Evolutionary conservation across 2,113 vertebrate species (phyloP).

Genomic region (human): DNA sequence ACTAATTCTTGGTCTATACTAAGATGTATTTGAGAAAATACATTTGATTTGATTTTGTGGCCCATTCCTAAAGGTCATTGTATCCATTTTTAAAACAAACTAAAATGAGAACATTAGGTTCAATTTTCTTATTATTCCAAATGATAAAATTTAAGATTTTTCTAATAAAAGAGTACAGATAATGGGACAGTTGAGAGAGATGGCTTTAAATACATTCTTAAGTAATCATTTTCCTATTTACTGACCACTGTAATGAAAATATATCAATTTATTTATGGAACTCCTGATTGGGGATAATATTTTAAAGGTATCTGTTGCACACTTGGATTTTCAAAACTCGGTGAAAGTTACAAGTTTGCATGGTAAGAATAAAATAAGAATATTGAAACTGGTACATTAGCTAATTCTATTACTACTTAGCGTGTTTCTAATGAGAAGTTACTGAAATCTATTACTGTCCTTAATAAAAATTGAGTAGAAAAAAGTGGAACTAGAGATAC

Average conservation of each 20-base stretch:
- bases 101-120: conserved; percentile 47
- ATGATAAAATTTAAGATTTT: conserved; percentile 45
- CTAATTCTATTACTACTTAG: conserved; percentile 69
- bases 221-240: conserved; percentile 45
- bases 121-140: not conserved
- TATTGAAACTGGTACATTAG: conserved; percentile 64
- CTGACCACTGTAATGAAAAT: conserved; percentile 52
- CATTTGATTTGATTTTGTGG: conserved; percentile 53
- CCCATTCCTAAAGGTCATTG: conserved; percentile 50
- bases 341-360: conserved; percentile 56
- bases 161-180: conserved; percentile 14
- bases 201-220: not conserved
- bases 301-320: conserved; percentile 63
- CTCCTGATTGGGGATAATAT: conserved; percentile 61
- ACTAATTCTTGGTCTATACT: not conserved
- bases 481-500: conserved; percentile 39
- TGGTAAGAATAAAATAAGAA: conserved; percentile 60
- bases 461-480: conserved; percentile 49
- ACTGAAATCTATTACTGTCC: conserved; percentile 49
- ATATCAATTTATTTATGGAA: conserved; percentile 62
- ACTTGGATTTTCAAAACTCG: conserved; percentile 50
- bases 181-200: conserved; percentile 57
- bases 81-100: conserved; percentile 4
- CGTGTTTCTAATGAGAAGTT: conserved; percentile 52
- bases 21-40: conserved; percentile 53